Evolutionary conservation across 2,113 vertebrate species (phyloP).

Genomic region (Seriola aureovittata): DNA sequence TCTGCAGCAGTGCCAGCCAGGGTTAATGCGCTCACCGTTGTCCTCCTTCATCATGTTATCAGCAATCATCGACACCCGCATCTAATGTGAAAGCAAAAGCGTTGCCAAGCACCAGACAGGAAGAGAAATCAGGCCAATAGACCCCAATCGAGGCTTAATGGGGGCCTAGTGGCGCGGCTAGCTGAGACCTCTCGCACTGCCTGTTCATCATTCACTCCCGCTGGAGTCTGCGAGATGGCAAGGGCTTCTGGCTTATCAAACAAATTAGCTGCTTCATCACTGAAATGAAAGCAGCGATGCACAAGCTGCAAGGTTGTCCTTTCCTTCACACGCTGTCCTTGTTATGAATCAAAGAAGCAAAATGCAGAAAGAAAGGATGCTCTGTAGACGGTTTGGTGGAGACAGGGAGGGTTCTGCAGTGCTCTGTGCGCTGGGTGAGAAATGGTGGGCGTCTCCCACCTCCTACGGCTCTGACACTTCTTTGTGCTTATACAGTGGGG

Average conservation of each 20-base stretch:
- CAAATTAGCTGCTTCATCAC: slow-evolving; percentile 74
- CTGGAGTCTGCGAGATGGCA: slow-evolving; percentile 57
- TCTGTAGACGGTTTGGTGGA: not conserved
- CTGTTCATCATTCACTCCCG: slow-evolving; percentile 70
- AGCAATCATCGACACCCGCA: slow-evolving; percentile 58
- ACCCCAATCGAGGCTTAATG: slow-evolving; percentile 70
- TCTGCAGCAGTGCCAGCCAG: slow-evolving; percentile 20
- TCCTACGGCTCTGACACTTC: slow-evolving; percentile 31
- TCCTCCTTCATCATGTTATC: slow-evolving; percentile 59
- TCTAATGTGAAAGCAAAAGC: slow-evolving; percentile 67
- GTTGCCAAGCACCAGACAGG: slow-evolving; percentile 70
- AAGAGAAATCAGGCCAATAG: slow-evolving; percentile 70
- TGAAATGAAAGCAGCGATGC: slow-evolving; percentile 49
- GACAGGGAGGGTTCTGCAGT: slow-evolving; percentile 12
- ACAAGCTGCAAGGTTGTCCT: slow-evolving; percentile 59
- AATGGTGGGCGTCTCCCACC: slow-evolving; percentile 23
- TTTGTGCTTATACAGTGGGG: slow-evolving; percentile 34
- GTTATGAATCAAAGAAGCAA: slow-evolving; percentile 52
- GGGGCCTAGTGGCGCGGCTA: slow-evolving; percentile 53
- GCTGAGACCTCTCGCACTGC: slow-evolving; percentile 56
- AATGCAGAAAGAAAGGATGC: slow-evolving; percentile 17
- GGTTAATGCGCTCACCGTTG: slow-evolving; percentile 57
- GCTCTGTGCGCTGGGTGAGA: slow-evolving; percentile 39
- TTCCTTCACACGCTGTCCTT: slow-evolving; percentile 42
- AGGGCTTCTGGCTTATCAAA: slow-evolving; percentile 69